Evolutionary conservation across 2,113 vertebrate species (phyloP).

Genomic region (Rhea pennata): DNA sequence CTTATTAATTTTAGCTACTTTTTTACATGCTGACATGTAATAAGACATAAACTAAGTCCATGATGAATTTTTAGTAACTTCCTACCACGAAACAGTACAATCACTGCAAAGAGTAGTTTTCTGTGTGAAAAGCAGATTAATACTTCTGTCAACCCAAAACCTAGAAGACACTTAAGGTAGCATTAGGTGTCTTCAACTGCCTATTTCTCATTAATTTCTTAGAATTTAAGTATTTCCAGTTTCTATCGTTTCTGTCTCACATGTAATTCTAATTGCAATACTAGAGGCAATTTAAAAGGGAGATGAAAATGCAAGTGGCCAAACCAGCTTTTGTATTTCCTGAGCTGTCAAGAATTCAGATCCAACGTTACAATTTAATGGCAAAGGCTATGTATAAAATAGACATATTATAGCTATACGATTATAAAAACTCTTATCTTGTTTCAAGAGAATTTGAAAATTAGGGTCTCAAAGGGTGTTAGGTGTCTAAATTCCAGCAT

Average conservation of each 20-base stretch:
- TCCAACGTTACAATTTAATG: background rate
- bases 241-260: background rate
- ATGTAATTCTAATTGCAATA: background rate
- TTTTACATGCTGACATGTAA: background rate
- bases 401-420: background rate
- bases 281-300: background rate
- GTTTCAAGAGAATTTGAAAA: background rate
- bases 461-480: background rate
- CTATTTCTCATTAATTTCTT: background rate
- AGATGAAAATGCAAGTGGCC: background rate
- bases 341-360: background rate
- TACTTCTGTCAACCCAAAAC: background rate
- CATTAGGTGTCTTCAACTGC: background rate
- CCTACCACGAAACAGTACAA: background rate
- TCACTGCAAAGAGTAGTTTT: background rate
- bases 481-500: background rate
- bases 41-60: accelerated
- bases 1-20: background rate
- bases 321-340: background rate
- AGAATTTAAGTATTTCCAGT: background rate
- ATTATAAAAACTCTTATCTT: background rate
- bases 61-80: background rate
- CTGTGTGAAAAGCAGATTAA: background rate
- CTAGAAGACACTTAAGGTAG: background rate
- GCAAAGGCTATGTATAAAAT: background rate